These are phyloP conservation scores for Apamea sordens DNA, from an alignment of 2,888 invertebrate species.

Conservation along the genomic window DNA sequence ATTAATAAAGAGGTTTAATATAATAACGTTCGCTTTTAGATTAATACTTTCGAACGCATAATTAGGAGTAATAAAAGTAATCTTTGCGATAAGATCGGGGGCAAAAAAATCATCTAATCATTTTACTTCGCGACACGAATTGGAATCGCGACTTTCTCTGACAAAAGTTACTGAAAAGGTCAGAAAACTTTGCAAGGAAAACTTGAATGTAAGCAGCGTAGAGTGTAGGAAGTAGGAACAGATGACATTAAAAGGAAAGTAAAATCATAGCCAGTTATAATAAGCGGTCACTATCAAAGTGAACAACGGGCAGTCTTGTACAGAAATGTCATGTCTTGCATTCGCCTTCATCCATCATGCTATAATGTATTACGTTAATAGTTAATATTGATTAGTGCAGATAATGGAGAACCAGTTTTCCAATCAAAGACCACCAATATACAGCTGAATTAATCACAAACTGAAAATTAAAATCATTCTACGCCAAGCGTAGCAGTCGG, in stretches of 20 bases:
- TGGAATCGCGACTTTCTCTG: neutral
- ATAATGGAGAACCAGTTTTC: neutral
- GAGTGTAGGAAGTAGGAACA: neutral
- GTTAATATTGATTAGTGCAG: neutral
- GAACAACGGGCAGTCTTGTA: neutral
- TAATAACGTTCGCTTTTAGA: constrained; percentile 30
- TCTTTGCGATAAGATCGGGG: constrained; percentile 24
- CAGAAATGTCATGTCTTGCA: neutral
- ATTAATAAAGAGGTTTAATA: constrained; percentile 53
- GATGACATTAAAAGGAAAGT: neutral
- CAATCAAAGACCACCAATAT: neutral
- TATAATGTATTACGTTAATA: neutral
- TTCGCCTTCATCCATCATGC: neutral
- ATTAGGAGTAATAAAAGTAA: constrained; percentile 47
- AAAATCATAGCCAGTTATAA: neutral
- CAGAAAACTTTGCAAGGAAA: neutral
- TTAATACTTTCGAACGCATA: constrained; percentile 42
- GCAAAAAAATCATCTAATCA: constrained; percentile 23
- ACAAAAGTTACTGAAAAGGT: constrained; percentile 7
- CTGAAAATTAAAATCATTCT: neutral
- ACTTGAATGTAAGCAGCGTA: neutral
- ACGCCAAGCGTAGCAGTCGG: constrained; percentile 17
- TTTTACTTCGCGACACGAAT: constrained; percentile 9
- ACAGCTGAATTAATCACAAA: neutral
- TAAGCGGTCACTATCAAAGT: neutral